These are phyloP conservation scores for Pteromalus puparum DNA, from an alignment of 1,140 invertebrate species.

Conservation along the genomic window DNA sequence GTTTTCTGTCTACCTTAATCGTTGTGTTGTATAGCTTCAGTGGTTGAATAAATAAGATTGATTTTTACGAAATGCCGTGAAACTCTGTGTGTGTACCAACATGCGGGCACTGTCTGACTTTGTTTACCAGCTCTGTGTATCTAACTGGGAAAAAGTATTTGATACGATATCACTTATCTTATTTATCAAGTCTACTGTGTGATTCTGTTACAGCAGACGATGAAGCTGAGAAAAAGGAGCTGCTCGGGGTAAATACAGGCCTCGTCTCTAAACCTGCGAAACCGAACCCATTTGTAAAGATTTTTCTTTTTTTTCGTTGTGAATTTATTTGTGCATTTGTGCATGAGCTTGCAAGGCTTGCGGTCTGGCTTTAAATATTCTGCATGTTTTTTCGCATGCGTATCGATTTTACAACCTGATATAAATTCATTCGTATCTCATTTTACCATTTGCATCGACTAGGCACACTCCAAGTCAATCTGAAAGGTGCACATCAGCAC, in stretches of 20 bases:
- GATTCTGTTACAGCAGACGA: slow-evolving; percentile 68
- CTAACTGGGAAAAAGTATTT: too few species aligned
- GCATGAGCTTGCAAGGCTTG: slow-evolving; percentile 58
- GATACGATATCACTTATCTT: too few species aligned
- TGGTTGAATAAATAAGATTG: too few species aligned
- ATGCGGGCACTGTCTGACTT: too few species aligned
- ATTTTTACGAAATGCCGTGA: too few species aligned
- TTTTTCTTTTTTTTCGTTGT: slow-evolving; percentile 68
- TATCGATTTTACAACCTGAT: neutral
- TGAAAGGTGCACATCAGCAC: too few species aligned
- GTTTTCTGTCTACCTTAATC: too few species aligned
- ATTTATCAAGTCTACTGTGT: neutral
- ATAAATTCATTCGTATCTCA: neutral
- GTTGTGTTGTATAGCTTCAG: too few species aligned
- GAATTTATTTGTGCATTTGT: slow-evolving; percentile 36
- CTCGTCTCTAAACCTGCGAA: slow-evolving; percentile 73
- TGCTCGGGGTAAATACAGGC: slow-evolving; percentile 75
- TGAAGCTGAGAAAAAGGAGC: slow-evolving; percentile 73
- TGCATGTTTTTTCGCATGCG: slow-evolving; percentile 44
- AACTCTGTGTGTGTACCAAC: too few species aligned
- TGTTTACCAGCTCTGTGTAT: too few species aligned
- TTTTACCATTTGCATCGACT: too few species aligned
- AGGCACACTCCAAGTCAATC: too few species aligned
- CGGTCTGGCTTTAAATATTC: slow-evolving; percentile 54
- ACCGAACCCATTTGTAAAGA: slow-evolving; percentile 75